Base-by-base conservation (phyloP, 2,888 invertebrate species). In the Clunio marinus region DNA sequence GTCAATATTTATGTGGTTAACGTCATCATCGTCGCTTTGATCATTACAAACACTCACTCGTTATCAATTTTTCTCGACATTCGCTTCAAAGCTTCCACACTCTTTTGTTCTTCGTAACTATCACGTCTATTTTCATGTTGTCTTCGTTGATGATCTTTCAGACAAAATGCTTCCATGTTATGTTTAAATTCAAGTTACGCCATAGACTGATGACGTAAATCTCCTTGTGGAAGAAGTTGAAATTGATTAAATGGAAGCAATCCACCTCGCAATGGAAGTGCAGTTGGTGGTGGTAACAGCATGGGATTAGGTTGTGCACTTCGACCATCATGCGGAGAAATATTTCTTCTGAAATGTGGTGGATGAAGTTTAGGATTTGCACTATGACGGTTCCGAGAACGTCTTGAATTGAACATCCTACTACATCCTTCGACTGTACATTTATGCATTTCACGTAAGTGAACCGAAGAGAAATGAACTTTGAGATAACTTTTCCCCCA, bases 401-500 rank as follows among this genome's bases (percentile, higher is more conserved):
- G 83, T 72, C 98, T 83, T 10, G 96, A 97, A 77, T 96, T 97
- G 77, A 98, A 98, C 95, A 96, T 96, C 95, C 97, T 97, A 77
- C 93, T 96, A 80, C 98, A 98, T 0, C 97, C 97, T 76, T 94
- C 94, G 0, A 99, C 96, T 0, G 98, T 97, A 77, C 99, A 99
- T 80, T 95, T 95, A 80, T 99, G 99, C 98, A 99, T 99, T 82
- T 99, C 99, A 45, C 97, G 87, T 70, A 98, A 81, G 77, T 99
- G 99, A 8, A 99, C 99, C 0, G 99, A 99, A 63, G 96, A 96
- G 77, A 97, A 98, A 78, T 99, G 99, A 5, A 99, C 99, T 81
- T 99, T 99, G 24, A 99, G 83, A 1, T 99, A 99, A 70, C 98
- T 98, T 81, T 99, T 99, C 82, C 99, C 99, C 83, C 99, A 99